Evolutionary conservation across 1,140 invertebrate genomes (phyloP).

Genomic region (Conus betulinus): DNA sequence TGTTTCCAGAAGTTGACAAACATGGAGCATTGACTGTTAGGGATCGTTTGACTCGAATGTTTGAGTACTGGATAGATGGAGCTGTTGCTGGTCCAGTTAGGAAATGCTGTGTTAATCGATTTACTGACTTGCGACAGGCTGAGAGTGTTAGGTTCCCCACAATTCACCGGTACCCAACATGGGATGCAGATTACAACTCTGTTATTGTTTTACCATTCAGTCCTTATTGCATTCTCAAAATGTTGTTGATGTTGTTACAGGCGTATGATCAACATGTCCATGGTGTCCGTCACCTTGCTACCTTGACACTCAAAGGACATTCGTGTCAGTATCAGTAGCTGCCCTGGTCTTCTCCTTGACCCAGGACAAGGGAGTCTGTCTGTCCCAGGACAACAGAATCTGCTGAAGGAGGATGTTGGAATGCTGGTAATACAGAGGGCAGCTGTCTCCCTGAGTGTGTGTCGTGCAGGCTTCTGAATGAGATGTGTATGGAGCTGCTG

Average conservation of each 20-base stretch:
- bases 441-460: not conserved
- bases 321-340: not conserved
- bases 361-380: not conserved
- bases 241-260: not conserved
- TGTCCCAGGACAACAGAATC: not conserved
- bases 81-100: too few relatives aligned
- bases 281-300: conserved; percentile 8
- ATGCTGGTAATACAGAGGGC: not conserved
- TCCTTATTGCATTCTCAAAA: too few relatives aligned
- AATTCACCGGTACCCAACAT: not conserved
- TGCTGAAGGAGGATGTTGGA: not conserved
- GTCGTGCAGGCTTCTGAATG: not conserved
- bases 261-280: conserved; percentile 20
- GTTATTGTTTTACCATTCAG: too few relatives aligned
- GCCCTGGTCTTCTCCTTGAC: not conserved
- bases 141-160: not conserved
- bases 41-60: too few relatives aligned
- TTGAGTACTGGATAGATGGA: too few relatives aligned
- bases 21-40: too few relatives aligned
- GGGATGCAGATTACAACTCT: not conserved
- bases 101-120: not conserved
- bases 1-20: too few relatives aligned
- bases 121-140: not conserved
- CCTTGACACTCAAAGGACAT: not conserved
- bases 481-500: not conserved